A percentile compares a stretch with the other conserved stretches of the same genome.
phyloP scores from a whole-genome alignment of 2,888 invertebrate species.

The Lobophora halterata region DNA sequence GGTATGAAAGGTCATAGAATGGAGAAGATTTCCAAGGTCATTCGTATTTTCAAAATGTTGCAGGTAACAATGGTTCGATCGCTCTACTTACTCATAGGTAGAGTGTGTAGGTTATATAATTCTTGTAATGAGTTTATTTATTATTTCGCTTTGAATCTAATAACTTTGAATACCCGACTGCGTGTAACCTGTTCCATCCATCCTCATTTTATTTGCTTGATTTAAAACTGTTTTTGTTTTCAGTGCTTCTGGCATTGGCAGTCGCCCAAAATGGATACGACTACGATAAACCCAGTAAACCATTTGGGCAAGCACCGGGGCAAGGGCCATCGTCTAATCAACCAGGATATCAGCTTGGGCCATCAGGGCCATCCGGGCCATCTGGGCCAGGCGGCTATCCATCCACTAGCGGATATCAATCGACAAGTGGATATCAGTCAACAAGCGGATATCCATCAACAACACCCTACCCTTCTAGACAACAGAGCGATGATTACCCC shows the following conservation, averaged over 20 bases:
- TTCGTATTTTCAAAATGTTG: background rate
- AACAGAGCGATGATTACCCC: constrained; percentile 47
- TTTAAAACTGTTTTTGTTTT: constrained; percentile 45
- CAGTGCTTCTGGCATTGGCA: constrained; percentile 64
- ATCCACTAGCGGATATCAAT: constrained; percentile 4
- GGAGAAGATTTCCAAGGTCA: background rate
- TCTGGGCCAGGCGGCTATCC: too few species aligned
- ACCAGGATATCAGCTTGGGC: constrained; percentile 34
- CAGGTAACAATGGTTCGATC: constrained; percentile 2
- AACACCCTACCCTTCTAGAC: constrained; percentile 37
- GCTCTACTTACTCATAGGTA: too few species aligned
- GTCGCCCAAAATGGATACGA: constrained; percentile 86
- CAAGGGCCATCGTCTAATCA: constrained; percentile 47
- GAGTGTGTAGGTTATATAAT: too few species aligned
- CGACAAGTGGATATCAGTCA: constrained; percentile 3
- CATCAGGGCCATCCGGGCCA: constrained; percentile 30
- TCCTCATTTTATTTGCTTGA: too few species aligned
- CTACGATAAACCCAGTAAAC: constrained; percentile 85
- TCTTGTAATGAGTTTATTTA: too few species aligned
- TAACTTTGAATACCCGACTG: too few species aligned
- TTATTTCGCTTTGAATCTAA: too few species aligned
- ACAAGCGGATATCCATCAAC: constrained; percentile 23
- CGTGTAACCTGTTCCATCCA: too few species aligned
- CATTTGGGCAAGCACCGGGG: constrained; percentile 68
- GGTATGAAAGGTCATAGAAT: background rate